phyloP scores from a whole-genome alignment of 2,797 vertebrate species.

The Agapornis canus region DNA sequence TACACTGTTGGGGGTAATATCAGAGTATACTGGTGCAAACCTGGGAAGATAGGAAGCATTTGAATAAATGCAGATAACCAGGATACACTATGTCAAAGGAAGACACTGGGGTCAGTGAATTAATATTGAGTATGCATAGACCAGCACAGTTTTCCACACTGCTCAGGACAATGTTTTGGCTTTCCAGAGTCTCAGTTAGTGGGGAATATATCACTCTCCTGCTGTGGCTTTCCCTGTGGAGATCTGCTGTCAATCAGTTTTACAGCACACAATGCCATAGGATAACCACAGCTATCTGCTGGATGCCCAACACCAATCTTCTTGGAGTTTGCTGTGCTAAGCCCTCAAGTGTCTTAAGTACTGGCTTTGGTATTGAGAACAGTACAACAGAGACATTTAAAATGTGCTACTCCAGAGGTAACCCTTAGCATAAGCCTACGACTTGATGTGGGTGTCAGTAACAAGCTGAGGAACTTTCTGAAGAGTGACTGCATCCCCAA shows the following conservation, averaged over 20 bases:
- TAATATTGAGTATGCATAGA: not conserved
- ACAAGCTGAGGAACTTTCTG: not conserved
- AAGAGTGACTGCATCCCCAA: not conserved
- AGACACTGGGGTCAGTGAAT: not conserved
- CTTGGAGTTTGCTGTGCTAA: not conserved
- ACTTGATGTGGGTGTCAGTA: not conserved
- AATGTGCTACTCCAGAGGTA: not conserved
- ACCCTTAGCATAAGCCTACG: not conserved
- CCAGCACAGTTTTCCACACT: not conserved
- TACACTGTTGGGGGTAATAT: not conserved
- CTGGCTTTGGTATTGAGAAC: not conserved
- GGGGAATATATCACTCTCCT: not conserved
- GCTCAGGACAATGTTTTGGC: not conserved
- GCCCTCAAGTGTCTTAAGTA: not conserved
- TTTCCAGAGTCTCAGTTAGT: not conserved
- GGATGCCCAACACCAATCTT: not conserved
- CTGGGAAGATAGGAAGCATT: not conserved
- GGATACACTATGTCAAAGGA: not conserved
- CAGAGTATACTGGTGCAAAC: not conserved
- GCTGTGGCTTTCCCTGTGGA: not conserved
- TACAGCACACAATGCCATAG: not conserved
- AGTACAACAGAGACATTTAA: not conserved
- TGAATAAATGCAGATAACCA: not conserved
- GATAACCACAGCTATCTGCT: not conserved
- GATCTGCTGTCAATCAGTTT: not conserved